A percentile compares a stretch with the other conserved stretches of the same genome.
Evolutionary conservation across 23 tunicate genomes (phyloP).

Genomic region (Ciona savignyi): DNA sequence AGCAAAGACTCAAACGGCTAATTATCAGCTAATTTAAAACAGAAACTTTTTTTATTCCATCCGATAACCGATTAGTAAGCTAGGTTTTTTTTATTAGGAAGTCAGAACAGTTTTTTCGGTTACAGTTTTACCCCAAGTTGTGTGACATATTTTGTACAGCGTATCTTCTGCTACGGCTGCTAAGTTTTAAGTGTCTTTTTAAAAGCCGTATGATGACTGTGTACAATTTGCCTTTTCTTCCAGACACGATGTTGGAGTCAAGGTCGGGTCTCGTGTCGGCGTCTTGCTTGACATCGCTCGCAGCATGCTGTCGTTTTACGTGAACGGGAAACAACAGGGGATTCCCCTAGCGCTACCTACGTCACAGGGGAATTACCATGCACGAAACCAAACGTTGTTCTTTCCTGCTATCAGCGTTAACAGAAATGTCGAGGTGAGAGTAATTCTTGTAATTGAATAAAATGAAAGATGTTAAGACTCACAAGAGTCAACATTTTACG

Average conservation of each 20-base stretch:
- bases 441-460: too few relatives aligned
- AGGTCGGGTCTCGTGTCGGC: constrained; percentile 70
- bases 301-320: constrained; percentile 38
- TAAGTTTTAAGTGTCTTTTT: background rate
- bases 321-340: constrained; percentile 55
- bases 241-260: constrained; percentile 41
- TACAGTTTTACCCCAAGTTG: too few relatives aligned
- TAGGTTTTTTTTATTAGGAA: too few relatives aligned
- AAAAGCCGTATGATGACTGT: background rate
- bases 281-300: constrained; percentile 45
- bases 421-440: constrained; percentile 54
- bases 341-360: constrained; percentile 13
- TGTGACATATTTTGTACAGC: too few relatives aligned
- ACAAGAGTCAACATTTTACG: too few relatives aligned
- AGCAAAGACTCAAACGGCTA: too few relatives aligned
- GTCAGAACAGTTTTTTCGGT: too few relatives aligned
- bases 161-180: too few relatives aligned
- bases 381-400: constrained; percentile 7
- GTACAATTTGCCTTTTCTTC: background rate
- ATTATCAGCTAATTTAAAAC: too few relatives aligned
- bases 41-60: too few relatives aligned
- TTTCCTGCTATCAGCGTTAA: constrained; percentile 81
- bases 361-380: background rate
- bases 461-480: too few relatives aligned
- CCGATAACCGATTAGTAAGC: too few relatives aligned